These are phyloP conservation scores for Notospermus geniculatus DNA, from an alignment of 1,140 invertebrate species.

Conservation along the genomic window DNA sequence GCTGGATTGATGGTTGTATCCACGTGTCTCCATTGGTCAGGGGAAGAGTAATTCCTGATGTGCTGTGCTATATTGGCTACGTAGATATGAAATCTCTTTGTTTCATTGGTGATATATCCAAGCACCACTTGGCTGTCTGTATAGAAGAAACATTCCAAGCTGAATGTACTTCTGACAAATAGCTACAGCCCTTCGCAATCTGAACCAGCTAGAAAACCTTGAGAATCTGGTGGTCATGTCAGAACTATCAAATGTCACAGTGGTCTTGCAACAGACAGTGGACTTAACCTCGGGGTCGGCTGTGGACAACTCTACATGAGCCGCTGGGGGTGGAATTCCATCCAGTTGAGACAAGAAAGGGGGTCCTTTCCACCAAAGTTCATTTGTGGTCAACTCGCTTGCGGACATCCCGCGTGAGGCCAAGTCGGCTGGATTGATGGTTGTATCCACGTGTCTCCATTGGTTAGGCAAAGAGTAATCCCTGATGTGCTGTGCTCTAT, in stretches of 20 bases:
- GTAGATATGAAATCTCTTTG: conserved; percentile 10
- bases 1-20: conserved; percentile 23
- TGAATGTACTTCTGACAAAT: no score
- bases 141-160: conserved; percentile 8
- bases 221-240: neutral
- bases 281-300: neutral
- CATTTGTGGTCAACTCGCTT: conserved; percentile 14
- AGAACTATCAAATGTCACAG: neutral
- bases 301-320: neutral
- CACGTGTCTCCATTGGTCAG: conserved; percentile 15
- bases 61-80: conserved; percentile 9
- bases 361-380: conserved; percentile 24
- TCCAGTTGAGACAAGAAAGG: conserved; percentile 14
- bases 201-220: no score
- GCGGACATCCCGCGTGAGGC: conserved; percentile 23
- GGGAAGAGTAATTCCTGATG: neutral
- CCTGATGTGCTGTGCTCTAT: conserved; percentile 4
- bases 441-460: conserved; percentile 15
- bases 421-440: conserved; percentile 25
- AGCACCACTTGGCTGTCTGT: conserved; percentile 7
- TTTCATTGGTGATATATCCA: conserved; percentile 3
- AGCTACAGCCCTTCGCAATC: no score
- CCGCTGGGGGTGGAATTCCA: neutral
- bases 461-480: neutral
- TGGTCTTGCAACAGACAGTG: neutral